phyloP scores from a whole-genome alignment of 2,797 vertebrate species.

The Scarus forsteni region DNA sequence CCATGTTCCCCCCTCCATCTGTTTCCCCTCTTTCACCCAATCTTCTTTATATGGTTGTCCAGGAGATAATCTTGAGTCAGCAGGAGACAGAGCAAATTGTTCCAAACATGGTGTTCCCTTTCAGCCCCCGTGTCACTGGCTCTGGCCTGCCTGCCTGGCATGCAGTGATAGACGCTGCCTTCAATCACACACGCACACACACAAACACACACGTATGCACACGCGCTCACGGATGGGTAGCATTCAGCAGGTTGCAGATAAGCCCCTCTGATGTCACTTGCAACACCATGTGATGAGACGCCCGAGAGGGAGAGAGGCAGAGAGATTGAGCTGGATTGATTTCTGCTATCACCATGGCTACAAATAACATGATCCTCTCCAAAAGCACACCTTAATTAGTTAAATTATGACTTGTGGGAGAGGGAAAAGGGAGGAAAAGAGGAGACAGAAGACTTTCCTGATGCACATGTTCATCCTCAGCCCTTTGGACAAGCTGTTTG shows the following conservation, averaged over 20 bases:
- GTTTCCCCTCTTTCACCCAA: slow-evolving; percentile 8
- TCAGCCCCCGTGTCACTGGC: slow-evolving; percentile 60
- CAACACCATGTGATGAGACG: slow-evolving; percentile 74
- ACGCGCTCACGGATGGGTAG: slow-evolving; percentile 27
- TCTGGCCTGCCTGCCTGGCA: slow-evolving; percentile 56
- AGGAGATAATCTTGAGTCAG: slow-evolving; percentile 76
- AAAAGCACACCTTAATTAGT: slow-evolving; percentile 87
- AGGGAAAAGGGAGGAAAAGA: slow-evolving; percentile 17
- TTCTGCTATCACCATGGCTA: slow-evolving; percentile 83
- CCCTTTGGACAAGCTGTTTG: slow-evolving; percentile 50
- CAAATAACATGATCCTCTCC: slow-evolving; percentile 86
- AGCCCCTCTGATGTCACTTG: slow-evolving; percentile 78
- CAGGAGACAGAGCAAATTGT: slow-evolving; percentile 70
- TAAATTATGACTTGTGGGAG: slow-evolving; percentile 83
- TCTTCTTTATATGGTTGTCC: slow-evolving; percentile 63
- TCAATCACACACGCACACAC: slow-evolving; percentile 34
- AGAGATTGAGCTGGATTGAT: slow-evolving; percentile 77
- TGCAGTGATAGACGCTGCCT: slow-evolving; percentile 55
- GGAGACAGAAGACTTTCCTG: slow-evolving; percentile 1
- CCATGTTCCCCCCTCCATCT: slow-evolving; percentile 9
- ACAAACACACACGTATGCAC: slow-evolving; percentile 19
- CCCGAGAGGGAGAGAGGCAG: slow-evolving; percentile 55
- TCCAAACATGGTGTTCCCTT: slow-evolving; percentile 71
- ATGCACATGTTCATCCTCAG: slow-evolving; percentile 47
- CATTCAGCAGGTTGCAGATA: slow-evolving; percentile 83